Conservation (phyloP, 2,113 vertebrate species). For the Choloepus hoffmanni region DNA sequence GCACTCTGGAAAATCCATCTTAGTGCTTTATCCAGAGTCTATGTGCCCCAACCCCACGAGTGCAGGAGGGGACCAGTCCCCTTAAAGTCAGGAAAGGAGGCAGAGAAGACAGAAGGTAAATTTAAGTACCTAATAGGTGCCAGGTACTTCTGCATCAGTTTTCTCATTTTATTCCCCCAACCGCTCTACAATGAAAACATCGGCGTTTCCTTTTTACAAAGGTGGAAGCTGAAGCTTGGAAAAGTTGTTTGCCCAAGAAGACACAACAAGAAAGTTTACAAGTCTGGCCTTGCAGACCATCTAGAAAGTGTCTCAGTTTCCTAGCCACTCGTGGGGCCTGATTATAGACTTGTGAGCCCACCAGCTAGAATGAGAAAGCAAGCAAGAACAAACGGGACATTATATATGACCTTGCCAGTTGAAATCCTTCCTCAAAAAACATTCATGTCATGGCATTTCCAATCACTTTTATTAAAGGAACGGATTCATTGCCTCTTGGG, state of each 20-base stretch:
- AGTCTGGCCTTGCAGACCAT: background rate
- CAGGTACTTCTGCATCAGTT: background rate
- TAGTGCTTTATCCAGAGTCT: background rate
- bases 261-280: background rate
- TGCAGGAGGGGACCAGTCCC: too few relatives aligned
- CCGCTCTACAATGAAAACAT: background rate
- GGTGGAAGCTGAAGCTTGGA: background rate
- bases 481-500: background rate
- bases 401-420: background rate
- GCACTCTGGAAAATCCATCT: background rate
- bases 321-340: background rate
- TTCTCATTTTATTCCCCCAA: background rate
- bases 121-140: background rate
- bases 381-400: background rate
- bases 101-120: background rate
- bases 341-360: background rate
- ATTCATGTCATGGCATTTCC: background rate
- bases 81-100: background rate
- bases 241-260: background rate
- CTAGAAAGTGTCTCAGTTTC: background rate
- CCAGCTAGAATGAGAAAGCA: background rate
- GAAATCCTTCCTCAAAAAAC: background rate
- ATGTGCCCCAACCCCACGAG: rapidly evolving
- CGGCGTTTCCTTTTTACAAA: background rate
- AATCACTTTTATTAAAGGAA: background rate